Percentiles rank a stretch among this genome's conserved stretches.
Evolutionary conservation across 92 coral and sea anemone genomes (phyloP).

Genomic region (Phenganax marumi): DNA sequence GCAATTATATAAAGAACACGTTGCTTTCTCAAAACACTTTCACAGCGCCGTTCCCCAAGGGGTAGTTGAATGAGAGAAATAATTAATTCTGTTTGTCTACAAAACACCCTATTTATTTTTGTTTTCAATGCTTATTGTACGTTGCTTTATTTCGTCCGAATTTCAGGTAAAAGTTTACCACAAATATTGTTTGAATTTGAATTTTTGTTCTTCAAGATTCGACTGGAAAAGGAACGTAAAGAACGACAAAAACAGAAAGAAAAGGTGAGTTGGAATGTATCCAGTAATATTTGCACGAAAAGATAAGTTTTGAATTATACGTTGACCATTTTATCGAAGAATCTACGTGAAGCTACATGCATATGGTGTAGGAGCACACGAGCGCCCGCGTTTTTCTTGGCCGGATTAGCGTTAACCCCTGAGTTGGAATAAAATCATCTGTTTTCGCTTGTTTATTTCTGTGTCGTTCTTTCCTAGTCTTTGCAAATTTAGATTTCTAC

Average conservation of each 20-base stretch:
- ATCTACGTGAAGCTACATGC: not conserved
- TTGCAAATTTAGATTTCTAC: too few species aligned
- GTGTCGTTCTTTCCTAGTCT: too few species aligned
- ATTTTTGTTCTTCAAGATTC: conserved; percentile 57
- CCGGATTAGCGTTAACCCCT: too few species aligned
- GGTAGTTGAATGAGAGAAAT: too few species aligned
- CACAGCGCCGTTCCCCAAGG: too few species aligned
- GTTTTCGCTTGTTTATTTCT: too few species aligned
- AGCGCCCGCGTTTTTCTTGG: too few species aligned
- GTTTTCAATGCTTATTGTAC: too few species aligned
- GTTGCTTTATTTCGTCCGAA: not conserved
- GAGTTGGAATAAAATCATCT: too few species aligned
- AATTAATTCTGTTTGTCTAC: too few species aligned
- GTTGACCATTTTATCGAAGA: not conserved
- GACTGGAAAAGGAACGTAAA: conserved; percentile 92
- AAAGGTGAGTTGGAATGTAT: conserved; percentile 56
- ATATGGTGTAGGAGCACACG: too few species aligned
- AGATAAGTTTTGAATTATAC: not conserved
- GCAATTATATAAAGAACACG: not conserved
- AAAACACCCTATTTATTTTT: too few species aligned
- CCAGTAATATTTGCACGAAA: not conserved
- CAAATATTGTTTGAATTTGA: not conserved
- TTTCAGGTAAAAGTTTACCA: not conserved
- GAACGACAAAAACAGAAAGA: conserved; percentile 91
- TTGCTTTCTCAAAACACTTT: not conserved